These are phyloP conservation scores for Pogonomyrmex californicus DNA, from an alignment of 1,140 invertebrate species.

Conservation along the genomic window DNA sequence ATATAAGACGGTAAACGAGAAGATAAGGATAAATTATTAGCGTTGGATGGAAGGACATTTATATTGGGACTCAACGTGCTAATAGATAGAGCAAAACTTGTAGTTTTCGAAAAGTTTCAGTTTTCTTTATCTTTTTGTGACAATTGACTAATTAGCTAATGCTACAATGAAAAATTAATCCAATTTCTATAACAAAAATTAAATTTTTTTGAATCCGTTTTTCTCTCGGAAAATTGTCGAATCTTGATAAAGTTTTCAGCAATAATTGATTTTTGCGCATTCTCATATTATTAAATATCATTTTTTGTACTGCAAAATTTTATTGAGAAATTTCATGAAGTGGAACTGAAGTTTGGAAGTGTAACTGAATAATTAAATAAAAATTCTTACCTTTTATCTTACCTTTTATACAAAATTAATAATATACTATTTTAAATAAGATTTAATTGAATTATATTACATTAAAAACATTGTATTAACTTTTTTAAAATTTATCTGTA, in stretches of 20 bases:
- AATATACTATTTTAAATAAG: too few species aligned
- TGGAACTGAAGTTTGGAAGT: neutral
- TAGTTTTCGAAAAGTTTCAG: neutral
- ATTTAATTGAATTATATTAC: neutral
- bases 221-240: neutral
- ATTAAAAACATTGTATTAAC: too few species aligned
- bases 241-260: neutral
- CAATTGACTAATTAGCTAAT: neutral
- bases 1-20: conserved; percentile 24
- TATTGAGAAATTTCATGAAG: neutral
- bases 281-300: neutral
- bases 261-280: neutral
- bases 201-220: neutral
- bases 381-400: neutral
- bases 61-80: neutral
- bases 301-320: neutral
- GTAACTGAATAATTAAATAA: neutral
- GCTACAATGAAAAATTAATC: neutral
- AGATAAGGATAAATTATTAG: conserved; percentile 38
- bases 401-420: neutral
- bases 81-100: neutral
- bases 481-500: neutral
- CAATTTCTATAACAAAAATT: neutral
- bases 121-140: neutral
- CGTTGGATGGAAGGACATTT: conserved; percentile 7